Base-by-base conservation (phyloP, 2,113 vertebrate genomes). In the Atlantisia rogersi region DNA sequence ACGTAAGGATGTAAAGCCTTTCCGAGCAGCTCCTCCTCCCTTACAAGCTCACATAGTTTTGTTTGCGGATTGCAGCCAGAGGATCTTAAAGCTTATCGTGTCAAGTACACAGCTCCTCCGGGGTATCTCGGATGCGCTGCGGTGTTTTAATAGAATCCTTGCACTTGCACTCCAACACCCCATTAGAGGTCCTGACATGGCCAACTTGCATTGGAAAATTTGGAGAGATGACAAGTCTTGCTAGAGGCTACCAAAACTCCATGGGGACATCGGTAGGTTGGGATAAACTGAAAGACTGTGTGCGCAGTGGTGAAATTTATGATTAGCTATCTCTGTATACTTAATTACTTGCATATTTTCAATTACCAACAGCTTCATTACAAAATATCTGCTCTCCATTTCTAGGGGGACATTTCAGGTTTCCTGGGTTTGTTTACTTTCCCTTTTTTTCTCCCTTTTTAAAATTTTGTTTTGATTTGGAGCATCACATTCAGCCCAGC, bases 271-370 rank as follows among this genome's bases (percentile, higher is more conserved):
- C 4, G 35, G 50, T 18, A 83, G 63, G 25, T 56, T 56, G 83
- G 76, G 31, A 71, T 28, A 80, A 77, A 67, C 28, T 50, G 28
- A 58, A 77, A 46, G 15, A 12, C 16, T 46, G 7, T 39, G 21
- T 67, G 40, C 22, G 31, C 46, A 92, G 39, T n/a, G 77, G 11
- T 53, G 58, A 52, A 56, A 48, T 62, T 92, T 50, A 15, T 56
- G 20, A 50, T 85, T 79, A 39, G 9, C 37, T 8, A 32, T 31
- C n/a, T 53, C 24, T 21, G 20, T 60, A 22, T 32, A 39, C 10
- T 26, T 67, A 79, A 85, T 75, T 69, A 73, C 59, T 78, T 85
- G 32, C 29, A 55, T 42, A 42, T 58, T 84, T 94, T 82, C 58
- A 91, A 40, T 76, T 85, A 63, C 28, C 25, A 60, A 35, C 31